phyloP scores from a whole-genome alignment of 2,113 vertebrate genomes.

The Dolichallabes microphthalmus region DNA sequence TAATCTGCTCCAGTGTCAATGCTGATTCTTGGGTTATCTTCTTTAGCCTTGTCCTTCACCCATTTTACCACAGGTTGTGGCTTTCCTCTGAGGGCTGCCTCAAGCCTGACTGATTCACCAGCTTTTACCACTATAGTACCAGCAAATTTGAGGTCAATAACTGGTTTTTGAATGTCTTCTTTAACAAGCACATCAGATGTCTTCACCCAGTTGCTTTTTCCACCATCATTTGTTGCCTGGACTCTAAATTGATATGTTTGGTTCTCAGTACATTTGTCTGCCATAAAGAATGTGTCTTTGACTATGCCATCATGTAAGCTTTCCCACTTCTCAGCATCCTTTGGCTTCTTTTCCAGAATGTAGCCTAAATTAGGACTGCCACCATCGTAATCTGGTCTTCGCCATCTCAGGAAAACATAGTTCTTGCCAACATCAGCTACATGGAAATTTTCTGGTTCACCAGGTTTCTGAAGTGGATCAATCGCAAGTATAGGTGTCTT shows the following conservation, averaged over 20 bases:
- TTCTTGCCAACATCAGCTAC: slow-evolving; percentile 91
- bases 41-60: slow-evolving; percentile 89
- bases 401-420: slow-evolving; percentile 89
- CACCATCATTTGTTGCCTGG: slow-evolving; percentile 91
- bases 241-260: slow-evolving; percentile 91
- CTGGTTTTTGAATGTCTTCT: slow-evolving; percentile 93
- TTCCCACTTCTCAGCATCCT: slow-evolving; percentile 88
- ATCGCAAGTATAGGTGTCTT: slow-evolving; percentile 90
- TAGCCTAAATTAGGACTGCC: slow-evolving; percentile 92
- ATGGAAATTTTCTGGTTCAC: slow-evolving; percentile 94
- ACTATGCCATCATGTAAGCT: slow-evolving; percentile 79
- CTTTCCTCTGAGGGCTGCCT: slow-evolving; percentile 92
- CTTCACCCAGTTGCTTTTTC: slow-evolving; percentile 93
- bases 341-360: slow-evolving; percentile 86
- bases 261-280: slow-evolving; percentile 88
- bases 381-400: slow-evolving; percentile 91
- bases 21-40: slow-evolving; percentile 88
- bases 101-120: slow-evolving; percentile 91
- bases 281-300: slow-evolving; percentile 89
- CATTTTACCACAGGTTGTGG: slow-evolving; percentile 92
- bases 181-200: slow-evolving; percentile 89
- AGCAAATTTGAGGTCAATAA: slow-evolving; percentile 87
- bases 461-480: slow-evolving; percentile 91
- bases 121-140: slow-evolving; percentile 89
- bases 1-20: slow-evolving; percentile 84